Percentiles rank a stretch among this genome's conserved stretches.
These are phyloP conservation scores for Opisthocomus hoazin DNA, from an alignment of 2,113 vertebrate genomes.

Conservation along the genomic window DNA sequence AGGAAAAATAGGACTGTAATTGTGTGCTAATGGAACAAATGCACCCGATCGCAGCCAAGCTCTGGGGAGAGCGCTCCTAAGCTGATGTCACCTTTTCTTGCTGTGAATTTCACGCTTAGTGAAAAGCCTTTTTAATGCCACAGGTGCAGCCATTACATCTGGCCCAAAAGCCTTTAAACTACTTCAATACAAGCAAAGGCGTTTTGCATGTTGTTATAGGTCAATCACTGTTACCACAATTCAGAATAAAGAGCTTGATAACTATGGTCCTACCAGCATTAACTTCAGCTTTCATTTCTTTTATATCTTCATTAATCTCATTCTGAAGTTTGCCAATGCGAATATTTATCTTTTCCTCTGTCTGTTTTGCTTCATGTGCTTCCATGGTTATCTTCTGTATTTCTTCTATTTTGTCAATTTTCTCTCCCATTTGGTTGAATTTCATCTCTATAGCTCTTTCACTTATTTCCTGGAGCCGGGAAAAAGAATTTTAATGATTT, in stretches of 20 bases:
- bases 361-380: constrained; percentile 46
- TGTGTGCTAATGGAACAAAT: not conserved
- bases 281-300: constrained; percentile 76
- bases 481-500: not conserved
- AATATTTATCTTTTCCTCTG: constrained; percentile 70
- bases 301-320: constrained; percentile 72
- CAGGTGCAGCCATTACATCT: not conserved
- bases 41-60: accelerated
- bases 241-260: not conserved
- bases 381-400: constrained; percentile 68
- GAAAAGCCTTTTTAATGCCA: not conserved
- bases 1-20: not conserved
- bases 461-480: constrained; percentile 61
- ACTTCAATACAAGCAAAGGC: not conserved
- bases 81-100: not conserved
- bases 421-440: constrained; percentile 74
- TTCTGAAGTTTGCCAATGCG: constrained; percentile 70
- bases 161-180: not conserved
- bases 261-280: constrained; percentile 69
- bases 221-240: not conserved
- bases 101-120: not conserved
- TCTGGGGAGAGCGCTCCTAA: not conserved
- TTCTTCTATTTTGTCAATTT: constrained; percentile 74
- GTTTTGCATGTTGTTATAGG: not conserved
- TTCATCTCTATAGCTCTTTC: constrained; percentile 69